Evolutionary conservation across 2,113 vertebrate genomes (phyloP).

Genomic region (Alethe diademata): DNA sequence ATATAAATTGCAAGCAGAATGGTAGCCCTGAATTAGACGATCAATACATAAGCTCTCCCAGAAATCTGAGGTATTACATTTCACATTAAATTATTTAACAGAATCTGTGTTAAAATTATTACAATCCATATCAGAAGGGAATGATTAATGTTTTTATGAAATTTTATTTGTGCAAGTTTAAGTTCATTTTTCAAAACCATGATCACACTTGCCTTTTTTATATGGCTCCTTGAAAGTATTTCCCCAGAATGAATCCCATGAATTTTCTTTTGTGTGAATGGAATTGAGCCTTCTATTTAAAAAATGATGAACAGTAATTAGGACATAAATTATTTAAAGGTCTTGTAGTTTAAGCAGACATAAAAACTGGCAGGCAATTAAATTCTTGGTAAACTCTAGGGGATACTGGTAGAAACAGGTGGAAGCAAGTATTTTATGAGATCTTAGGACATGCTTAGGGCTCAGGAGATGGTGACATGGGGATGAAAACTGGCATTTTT

Average conservation of each 20-base stretch:
- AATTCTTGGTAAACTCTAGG: slow-evolving; percentile 48
- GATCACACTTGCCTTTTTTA: slow-evolving; percentile 18
- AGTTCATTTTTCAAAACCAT: slow-evolving; percentile 21
- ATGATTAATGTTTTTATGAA: background rate
- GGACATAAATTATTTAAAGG: slow-evolving; percentile 76
- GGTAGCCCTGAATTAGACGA: background rate
- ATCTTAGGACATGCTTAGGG: slow-evolving; percentile 40
- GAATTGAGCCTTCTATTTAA: slow-evolving; percentile 66
- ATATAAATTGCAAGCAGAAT: slow-evolving; percentile 11
- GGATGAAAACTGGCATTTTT: slow-evolving; percentile 48
- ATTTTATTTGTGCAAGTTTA: slow-evolving; percentile 20
- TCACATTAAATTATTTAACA: slow-evolving; percentile 13
- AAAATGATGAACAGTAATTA: slow-evolving; percentile 77
- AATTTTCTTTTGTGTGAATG: slow-evolving; percentile 38
- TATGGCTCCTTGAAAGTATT: slow-evolving; percentile 35
- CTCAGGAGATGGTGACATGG: slow-evolving; percentile 19
- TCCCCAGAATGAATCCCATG: background rate
- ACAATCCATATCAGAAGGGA: background rate
- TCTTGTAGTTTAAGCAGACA: slow-evolving; percentile 29
- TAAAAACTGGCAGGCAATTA: slow-evolving; percentile 63
- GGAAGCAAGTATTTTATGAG: slow-evolving; percentile 56
- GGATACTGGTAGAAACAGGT: slow-evolving; percentile 54
- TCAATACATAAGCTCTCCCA: slow-evolving; percentile 9
- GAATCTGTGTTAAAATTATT: slow-evolving; percentile 10
- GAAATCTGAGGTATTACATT: slow-evolving; percentile 22